These are phyloP conservation scores for Adelognathus sp. DNA, from an alignment of 2,888 invertebrate species.

Conservation along the genomic window DNA sequence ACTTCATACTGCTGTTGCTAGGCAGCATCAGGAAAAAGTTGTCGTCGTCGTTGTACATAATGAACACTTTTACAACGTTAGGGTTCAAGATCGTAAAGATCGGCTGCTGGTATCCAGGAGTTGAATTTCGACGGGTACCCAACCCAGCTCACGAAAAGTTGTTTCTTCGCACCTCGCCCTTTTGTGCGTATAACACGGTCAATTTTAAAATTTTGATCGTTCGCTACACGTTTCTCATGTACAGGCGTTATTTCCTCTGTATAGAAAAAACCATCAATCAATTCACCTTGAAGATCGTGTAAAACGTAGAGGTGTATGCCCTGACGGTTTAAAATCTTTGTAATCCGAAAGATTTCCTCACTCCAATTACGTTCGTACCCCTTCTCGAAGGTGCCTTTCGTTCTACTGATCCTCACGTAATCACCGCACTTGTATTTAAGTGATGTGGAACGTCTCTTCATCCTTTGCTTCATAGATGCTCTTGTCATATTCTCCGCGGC, in stretches of 20 bases:
- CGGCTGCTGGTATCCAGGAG: slow-evolving; percentile 63
- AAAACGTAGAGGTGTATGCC: slow-evolving; percentile 59
- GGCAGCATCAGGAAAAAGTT: neutral
- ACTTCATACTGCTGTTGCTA: slow-evolving; percentile 7
- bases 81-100: neutral
- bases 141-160: slow-evolving; percentile 63
- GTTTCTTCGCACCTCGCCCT: slow-evolving; percentile 8
- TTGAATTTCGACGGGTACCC: slow-evolving; percentile 61
- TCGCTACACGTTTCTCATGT: neutral
- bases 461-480: too few species aligned
- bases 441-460: too few species aligned
- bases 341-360: slow-evolving; percentile 66
- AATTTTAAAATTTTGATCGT: neutral
- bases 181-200: slow-evolving; percentile 20
- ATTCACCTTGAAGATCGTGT: slow-evolving; percentile 59
- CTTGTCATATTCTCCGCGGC: slow-evolving; percentile 21
- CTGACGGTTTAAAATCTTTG: slow-evolving; percentile 43
- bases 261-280: slow-evolving; percentile 65
- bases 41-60: too few species aligned
- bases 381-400: slow-evolving; percentile 43
- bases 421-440: neutral
- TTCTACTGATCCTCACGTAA: slow-evolving; percentile 37
- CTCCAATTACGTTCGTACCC: slow-evolving; percentile 57
- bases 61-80: too few species aligned
- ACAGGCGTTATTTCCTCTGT: slow-evolving; percentile 29